These are phyloP conservation scores for Scaptomyza hsui DNA, from an alignment of 1,140 invertebrate genomes.

Conservation along the genomic window DNA sequence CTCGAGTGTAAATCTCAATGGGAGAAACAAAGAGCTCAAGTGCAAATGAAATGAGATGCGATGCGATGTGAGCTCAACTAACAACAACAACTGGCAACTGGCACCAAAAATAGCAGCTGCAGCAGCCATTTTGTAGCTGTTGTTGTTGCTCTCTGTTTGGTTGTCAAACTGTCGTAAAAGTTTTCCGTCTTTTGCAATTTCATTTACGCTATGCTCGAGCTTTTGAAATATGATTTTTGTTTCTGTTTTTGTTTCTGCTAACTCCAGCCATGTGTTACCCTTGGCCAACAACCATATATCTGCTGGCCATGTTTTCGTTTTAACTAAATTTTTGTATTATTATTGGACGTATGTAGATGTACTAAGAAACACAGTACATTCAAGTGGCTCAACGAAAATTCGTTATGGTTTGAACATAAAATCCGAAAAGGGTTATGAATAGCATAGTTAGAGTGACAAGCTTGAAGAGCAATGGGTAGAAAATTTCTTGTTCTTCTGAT, in stretches of 20 bases:
- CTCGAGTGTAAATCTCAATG: conserved; percentile 44
- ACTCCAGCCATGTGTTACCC: conserved; percentile 14
- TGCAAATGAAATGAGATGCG: conserved; percentile 58
- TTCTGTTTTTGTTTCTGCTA: conserved; percentile 25
- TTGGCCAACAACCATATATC: background rate
- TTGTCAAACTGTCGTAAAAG: conserved; percentile 50
- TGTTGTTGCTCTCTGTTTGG: conserved; percentile 8
- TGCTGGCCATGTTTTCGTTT: background rate
- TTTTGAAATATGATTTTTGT: conserved; percentile 55
- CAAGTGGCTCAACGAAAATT: no score
- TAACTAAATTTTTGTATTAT: background rate
- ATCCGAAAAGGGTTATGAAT: no score
- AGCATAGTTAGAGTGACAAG: no score
- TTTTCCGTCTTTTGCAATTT: conserved; percentile 45
- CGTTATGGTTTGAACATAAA: no score
- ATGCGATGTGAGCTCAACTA: conserved; percentile 18
- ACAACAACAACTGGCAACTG: background rate
- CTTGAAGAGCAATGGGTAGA: no score
- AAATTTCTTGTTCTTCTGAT: no score
- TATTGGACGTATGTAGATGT: no score
- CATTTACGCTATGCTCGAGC: conserved; percentile 36
- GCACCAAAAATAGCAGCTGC: conserved; percentile 12
- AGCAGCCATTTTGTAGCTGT: conserved; percentile 34
- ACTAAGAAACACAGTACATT: no score
- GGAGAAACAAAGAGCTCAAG: conserved; percentile 55